phyloP scores from a whole-genome alignment of 2,113 vertebrate species.

The Xenopus borealis region DNA sequence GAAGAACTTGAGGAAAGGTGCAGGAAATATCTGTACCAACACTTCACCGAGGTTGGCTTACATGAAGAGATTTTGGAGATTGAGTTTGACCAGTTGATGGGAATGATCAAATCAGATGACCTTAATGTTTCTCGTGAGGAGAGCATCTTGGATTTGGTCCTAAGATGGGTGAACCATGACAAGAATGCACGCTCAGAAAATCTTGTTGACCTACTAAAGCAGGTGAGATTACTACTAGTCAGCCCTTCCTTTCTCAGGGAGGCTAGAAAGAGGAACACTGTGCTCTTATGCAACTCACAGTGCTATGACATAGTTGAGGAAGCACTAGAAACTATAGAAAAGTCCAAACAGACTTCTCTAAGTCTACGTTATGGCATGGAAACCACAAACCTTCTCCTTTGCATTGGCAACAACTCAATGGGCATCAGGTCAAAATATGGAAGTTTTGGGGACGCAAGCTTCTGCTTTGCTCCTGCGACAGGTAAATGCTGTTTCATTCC shows the following conservation, averaged over 20 bases:
- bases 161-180: conserved; percentile 80
- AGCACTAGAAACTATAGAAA: conserved; percentile 63
- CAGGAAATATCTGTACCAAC: conserved; percentile 75
- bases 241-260: conserved; percentile 78
- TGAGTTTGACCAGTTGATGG: conserved; percentile 79
- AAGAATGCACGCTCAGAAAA: conserved; percentile 62
- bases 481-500: conserved; percentile 85
- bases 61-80: conserved; percentile 88
- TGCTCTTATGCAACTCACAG: conserved; percentile 74
- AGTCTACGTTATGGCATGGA: conserved; percentile 95
- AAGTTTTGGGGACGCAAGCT: conserved; percentile 85
- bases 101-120: conserved; percentile 85
- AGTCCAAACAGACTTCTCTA: conserved; percentile 63
- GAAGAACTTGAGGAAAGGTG: conserved; percentile 85
- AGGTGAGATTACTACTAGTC: conserved; percentile 82
- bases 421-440: conserved; percentile 86
- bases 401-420: conserved; percentile 80
- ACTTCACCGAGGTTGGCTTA: conserved; percentile 88
- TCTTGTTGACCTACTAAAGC: conserved; percentile 81
- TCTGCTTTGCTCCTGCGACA: conserved; percentile 82
- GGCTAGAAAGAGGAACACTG: conserved; percentile 76
- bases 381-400: conserved; percentile 87
- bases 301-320: conserved; percentile 71
- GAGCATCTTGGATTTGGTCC: conserved; percentile 86
- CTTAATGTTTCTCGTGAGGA: conserved; percentile 90